Conservation (phyloP, 2,797 vertebrate species). For the Carapus acus region DNA sequence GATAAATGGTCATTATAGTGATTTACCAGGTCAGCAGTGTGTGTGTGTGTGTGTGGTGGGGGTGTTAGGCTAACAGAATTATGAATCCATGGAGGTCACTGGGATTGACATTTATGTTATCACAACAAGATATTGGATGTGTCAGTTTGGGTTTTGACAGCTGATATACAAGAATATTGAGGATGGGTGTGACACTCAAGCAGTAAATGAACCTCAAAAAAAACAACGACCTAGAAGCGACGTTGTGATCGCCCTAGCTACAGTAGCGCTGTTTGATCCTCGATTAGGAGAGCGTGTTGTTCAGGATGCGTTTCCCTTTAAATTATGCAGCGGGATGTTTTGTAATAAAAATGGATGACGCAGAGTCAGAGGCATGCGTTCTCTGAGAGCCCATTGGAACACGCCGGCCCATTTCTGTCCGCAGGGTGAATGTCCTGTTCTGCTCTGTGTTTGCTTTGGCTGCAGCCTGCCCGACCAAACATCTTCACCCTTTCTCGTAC, state of each 20-base stretch:
- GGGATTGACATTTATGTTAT: too few relatives aligned
- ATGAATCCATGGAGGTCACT: too few relatives aligned
- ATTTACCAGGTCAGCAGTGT: too few relatives aligned
- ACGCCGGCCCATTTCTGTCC: constrained; percentile 54
- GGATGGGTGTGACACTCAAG: too few relatives aligned
- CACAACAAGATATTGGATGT: too few relatives aligned
- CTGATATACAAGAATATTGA: too few relatives aligned
- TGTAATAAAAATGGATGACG: constrained; percentile 47
- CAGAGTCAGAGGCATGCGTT: constrained; percentile 43
- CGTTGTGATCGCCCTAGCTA: too few relatives aligned
- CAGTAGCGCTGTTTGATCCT: too few relatives aligned
- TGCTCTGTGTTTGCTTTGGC: constrained; percentile 69
- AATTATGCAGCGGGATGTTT: constrained; percentile 40
- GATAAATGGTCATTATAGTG: too few relatives aligned
- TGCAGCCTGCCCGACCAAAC: constrained; percentile 54
- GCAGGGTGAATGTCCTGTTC: constrained; percentile 69
- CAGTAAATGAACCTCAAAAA: not conserved
- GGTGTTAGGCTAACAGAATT: too few relatives aligned
- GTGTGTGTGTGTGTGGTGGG: too few relatives aligned
- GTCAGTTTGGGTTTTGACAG: too few relatives aligned
- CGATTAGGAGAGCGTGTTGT: not conserved
- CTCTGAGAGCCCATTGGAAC: constrained; percentile 47
- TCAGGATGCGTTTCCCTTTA: constrained; percentile 12
- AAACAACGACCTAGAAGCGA: not conserved
- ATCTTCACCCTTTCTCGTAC: constrained; percentile 54